Evolutionary conservation across 2,113 vertebrate genomes (phyloP).

Genomic region (Caracal caracal): DNA sequence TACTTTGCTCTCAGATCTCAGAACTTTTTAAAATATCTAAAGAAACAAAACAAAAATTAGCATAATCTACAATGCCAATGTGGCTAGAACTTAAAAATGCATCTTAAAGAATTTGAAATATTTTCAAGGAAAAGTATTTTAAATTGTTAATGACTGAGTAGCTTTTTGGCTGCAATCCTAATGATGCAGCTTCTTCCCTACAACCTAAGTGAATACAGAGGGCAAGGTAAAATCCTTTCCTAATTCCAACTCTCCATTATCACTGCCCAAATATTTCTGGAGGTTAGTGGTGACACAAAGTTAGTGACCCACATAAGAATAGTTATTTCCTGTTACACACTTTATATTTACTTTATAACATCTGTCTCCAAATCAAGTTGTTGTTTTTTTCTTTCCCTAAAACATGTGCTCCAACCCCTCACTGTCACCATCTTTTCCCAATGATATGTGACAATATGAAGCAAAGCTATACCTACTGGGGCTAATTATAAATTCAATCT

Average conservation of each 20-base stretch:
- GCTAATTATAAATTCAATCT: neutral
- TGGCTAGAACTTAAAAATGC: neutral
- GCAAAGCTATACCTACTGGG: neutral
- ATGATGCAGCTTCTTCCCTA: neutral
- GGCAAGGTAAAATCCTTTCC: neutral
- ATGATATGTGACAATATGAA: neutral
- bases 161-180: neutral
- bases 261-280: neutral
- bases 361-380: neutral
- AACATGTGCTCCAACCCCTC: neutral
- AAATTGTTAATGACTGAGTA: neutral
- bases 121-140: neutral
- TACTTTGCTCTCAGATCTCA: neutral
- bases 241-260: neutral
- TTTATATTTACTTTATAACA: neutral
- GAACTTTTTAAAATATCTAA: neutral
- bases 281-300: neutral
- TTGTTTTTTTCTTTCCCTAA: neutral
- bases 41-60: neutral
- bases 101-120: neutral
- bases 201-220: neutral
- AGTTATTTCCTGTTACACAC: neutral
- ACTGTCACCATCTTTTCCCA: neutral
- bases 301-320: neutral
- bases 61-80: neutral